Conservation (phyloP, 2,888 invertebrate genomes). For the Teinopalpus imperialis region DNA sequence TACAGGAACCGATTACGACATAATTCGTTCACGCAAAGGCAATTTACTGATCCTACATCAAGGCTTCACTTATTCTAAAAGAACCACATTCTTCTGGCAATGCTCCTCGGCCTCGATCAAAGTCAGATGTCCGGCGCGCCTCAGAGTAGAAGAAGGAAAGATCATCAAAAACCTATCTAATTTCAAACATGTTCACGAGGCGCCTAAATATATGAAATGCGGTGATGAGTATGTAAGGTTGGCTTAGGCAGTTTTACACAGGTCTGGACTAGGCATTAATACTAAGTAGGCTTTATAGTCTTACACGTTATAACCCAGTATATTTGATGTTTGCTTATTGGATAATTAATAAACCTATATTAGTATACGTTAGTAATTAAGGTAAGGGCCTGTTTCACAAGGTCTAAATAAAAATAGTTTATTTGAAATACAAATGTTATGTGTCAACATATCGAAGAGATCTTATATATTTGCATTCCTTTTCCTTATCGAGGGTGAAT, state of each 20-base stretch:
- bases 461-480: no score
- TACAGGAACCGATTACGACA: constrained; percentile 11
- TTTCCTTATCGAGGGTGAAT: no score
- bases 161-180: constrained; percentile 10
- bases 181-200: constrained; percentile 12
- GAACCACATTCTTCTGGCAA: constrained; percentile 16
- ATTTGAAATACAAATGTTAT: no score
- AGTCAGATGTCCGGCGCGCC: constrained; percentile 15
- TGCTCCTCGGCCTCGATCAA: constrained; percentile 15
- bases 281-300: no score
- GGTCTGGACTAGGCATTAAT: not conserved
- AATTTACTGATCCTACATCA: constrained; percentile 16
- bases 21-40: constrained; percentile 22
- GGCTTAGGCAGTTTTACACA: no score
- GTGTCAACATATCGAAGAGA: no score
- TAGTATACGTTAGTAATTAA: no score
- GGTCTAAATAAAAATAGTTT: no score
- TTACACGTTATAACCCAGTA: no score
- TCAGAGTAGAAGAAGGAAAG: constrained; percentile 5
- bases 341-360: no score
- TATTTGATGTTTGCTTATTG: no score
- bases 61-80: constrained; percentile 15
- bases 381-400: no score
- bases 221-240: constrained; percentile 7
- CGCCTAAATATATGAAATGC: constrained; percentile 15